Percentiles rank a stretch among this genome's conserved stretches.
phyloP scores from a whole-genome alignment of 2,888 invertebrate genomes.

The Drosophila mettleri region DNA sequence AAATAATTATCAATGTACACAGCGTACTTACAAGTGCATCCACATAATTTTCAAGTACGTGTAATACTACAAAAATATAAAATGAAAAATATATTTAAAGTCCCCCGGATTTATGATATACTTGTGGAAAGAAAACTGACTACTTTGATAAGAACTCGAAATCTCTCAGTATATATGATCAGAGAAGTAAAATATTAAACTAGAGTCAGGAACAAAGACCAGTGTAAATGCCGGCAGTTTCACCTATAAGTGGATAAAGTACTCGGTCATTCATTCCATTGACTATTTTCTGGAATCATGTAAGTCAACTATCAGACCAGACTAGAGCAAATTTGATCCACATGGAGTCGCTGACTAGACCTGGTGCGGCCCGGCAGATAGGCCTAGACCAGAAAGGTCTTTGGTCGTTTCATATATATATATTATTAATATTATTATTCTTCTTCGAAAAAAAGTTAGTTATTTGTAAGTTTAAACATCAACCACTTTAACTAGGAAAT shows the following conservation, averaged over 20 bases:
- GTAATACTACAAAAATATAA: background rate
- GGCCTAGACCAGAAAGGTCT: too few relatives aligned
- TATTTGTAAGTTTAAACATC: background rate
- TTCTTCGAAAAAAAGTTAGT: background rate
- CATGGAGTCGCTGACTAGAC: too few relatives aligned
- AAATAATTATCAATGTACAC: background rate
- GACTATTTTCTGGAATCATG: background rate
- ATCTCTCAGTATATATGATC: too few relatives aligned
- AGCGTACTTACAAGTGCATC: constrained; percentile 34
- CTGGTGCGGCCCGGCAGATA: too few relatives aligned
- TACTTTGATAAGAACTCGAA: background rate
- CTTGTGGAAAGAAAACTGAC: background rate
- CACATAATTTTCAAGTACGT: constrained; percentile 26
- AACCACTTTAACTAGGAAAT: constrained; percentile 13
- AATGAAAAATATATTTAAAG: background rate
- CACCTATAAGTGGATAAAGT: too few relatives aligned
- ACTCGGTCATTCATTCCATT: too few relatives aligned
- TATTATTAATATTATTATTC: too few relatives aligned
- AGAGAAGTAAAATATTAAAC: too few relatives aligned
- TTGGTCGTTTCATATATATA: background rate
- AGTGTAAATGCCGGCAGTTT: too few relatives aligned
- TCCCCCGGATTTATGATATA: background rate
- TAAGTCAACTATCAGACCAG: background rate
- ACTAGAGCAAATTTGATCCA: background rate
- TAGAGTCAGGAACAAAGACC: too few relatives aligned